Conservation (phyloP, 2,888 invertebrate species). For the Xylota sylvarum region DNA sequence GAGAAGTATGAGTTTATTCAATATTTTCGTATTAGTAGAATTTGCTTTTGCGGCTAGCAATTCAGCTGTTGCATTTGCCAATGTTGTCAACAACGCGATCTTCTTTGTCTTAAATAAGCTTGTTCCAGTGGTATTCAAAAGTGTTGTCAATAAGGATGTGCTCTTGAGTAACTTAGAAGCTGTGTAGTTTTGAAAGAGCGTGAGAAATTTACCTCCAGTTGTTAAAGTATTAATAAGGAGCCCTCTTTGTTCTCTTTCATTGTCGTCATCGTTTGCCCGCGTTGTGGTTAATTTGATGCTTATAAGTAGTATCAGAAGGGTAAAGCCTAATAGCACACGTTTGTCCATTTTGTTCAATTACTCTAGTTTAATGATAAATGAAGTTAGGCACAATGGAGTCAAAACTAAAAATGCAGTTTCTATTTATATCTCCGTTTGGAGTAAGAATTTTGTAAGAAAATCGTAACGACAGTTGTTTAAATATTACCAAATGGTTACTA, state of each 20-base stretch:
- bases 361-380: neutral
- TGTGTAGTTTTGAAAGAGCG: constrained; percentile 18
- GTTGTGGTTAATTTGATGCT: neutral
- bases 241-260: constrained; percentile 7
- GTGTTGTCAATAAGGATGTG: neutral
- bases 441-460: neutral
- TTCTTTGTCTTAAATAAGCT: constrained; percentile 18
- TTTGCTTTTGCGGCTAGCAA: neutral
- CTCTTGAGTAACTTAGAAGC: neutral
- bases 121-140: constrained; percentile 7
- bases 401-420: too few relatives aligned
- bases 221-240: neutral
- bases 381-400: neutral
- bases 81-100: neutral
- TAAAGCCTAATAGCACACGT: constrained; percentile 4
- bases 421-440: constrained; percentile 38
- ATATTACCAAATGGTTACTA: constrained; percentile 13
- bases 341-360: constrained; percentile 29
- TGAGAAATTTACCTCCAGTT: constrained; percentile 1
- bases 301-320: constrained; percentile 5
- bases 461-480: constrained; percentile 25
- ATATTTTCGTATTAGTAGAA: constrained; percentile 9
- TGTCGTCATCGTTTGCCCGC: neutral
- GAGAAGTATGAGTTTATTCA: constrained; percentile 15
- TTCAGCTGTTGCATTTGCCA: constrained; percentile 20